Conservation (phyloP, 1,140 invertebrate genomes). For the Thalassaphorura encarpata region DNA sequence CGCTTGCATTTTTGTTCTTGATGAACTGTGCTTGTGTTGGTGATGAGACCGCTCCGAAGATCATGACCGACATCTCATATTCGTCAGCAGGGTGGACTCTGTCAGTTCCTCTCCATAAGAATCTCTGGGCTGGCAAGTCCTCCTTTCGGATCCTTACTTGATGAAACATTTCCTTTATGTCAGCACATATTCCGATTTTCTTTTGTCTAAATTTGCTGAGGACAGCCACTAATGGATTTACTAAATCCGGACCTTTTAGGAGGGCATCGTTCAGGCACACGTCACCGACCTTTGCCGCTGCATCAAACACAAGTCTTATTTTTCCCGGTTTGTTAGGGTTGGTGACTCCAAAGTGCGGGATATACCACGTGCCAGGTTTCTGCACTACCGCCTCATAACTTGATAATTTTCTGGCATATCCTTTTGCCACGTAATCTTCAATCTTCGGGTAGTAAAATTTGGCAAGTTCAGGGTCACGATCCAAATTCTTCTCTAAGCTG, state of each 20-base stretch:
- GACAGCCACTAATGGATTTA: conserved; percentile 9
- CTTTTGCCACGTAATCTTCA: conserved; percentile 9
- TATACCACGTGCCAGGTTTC: neutral
- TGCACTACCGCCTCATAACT: neutral
- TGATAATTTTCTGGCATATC: conserved; percentile 6
- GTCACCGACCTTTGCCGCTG: conserved; percentile 9
- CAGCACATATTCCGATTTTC: conserved; percentile 10
- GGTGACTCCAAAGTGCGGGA: conserved; percentile 15
- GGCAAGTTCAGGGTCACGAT: conserved; percentile 2
- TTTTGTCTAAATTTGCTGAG: conserved; percentile 16
- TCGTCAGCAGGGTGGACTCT: neutral
- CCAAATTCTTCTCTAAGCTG: conserved; percentile 10
- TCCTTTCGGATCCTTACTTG: conserved; percentile 2
- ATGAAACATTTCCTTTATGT: conserved; percentile 25
- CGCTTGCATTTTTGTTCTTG: conserved; percentile 16
- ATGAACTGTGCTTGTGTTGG: conserved; percentile 11
- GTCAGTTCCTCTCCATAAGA: conserved; percentile 18
- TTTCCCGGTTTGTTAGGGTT: conserved; percentile 16
- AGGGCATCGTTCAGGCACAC: conserved; percentile 19
- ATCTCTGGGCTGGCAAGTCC: conserved; percentile 11
- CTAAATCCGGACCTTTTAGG: conserved; percentile 10
- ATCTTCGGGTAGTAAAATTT: neutral
- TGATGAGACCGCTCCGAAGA: conserved; percentile 24
- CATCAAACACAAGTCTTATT: conserved; percentile 12
- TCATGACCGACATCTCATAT: conserved; percentile 12